Percentiles rank a stretch among this genome's conserved stretches.
phyloP scores from a whole-genome alignment of 2,797 vertebrate species.

The Serranus cabrilla region DNA sequence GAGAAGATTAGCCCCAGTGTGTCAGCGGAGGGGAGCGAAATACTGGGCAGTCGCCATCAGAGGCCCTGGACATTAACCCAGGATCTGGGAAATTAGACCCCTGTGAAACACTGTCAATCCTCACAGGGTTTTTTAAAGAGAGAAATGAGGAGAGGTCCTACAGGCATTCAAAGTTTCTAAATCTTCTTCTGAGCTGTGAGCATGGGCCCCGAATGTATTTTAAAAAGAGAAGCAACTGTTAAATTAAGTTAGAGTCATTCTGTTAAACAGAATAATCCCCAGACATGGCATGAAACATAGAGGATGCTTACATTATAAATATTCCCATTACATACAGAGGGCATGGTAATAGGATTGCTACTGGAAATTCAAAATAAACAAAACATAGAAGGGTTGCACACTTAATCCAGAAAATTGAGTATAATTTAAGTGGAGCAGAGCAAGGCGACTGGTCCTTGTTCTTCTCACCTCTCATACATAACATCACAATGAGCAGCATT shows the following conservation, averaged over 20 bases:
- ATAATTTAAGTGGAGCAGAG: constrained; percentile 50
- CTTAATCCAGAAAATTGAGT: constrained; percentile 38
- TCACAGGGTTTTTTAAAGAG: constrained; percentile 71
- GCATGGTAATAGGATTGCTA: constrained; percentile 39
- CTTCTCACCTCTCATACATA: constrained; percentile 44
- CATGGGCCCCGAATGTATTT: constrained; percentile 56
- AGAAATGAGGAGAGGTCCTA: constrained; percentile 52
- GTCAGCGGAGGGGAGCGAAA: constrained; percentile 71
- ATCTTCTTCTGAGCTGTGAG: constrained; percentile 64
- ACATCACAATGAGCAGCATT: constrained; percentile 82
- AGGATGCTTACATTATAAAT: constrained; percentile 56
- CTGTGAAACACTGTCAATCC: constrained; percentile 69
- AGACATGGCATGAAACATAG: constrained; percentile 44
- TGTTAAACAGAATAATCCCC: constrained; percentile 70
- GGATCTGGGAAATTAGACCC: constrained; percentile 81
- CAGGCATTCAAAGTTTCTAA: constrained; percentile 67
- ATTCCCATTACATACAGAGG: constrained; percentile 51
- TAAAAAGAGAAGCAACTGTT: constrained; percentile 75
- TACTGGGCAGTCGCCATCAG: constrained; percentile 64
- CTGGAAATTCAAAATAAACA: constrained; percentile 44
- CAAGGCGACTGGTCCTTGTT: constrained; percentile 37
- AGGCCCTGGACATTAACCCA: constrained; percentile 78
- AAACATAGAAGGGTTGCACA: constrained; percentile 22
- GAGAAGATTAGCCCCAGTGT: constrained; percentile 82
- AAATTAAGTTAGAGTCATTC: constrained; percentile 66